Conservation (phyloP, 2,113 vertebrate species). For the Anoura caudifer region DNA sequence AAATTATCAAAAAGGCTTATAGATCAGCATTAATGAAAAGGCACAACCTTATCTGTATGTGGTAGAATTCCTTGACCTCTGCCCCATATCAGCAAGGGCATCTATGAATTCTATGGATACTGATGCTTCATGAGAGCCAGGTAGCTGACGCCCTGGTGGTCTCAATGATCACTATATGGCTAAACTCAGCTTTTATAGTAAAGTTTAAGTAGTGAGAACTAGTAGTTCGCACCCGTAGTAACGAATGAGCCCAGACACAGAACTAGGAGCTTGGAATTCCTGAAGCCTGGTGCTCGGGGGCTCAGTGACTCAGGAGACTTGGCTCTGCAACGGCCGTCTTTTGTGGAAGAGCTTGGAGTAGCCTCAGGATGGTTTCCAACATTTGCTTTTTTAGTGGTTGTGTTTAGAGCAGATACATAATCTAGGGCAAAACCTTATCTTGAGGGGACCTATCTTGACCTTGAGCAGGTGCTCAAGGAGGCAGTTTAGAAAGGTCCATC, state of each 20-base stretch:
- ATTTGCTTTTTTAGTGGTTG: background rate
- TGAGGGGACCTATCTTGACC: background rate
- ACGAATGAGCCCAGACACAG: background rate
- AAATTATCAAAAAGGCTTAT: background rate
- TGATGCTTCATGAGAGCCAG: background rate
- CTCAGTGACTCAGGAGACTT: background rate
- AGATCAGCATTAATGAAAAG: background rate
- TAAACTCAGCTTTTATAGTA: background rate
- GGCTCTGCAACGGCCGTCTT: background rate
- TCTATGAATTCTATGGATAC: background rate
- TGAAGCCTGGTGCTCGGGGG: background rate
- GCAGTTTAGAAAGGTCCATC: background rate
- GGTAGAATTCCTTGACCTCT: background rate
- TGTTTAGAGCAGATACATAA: background rate
- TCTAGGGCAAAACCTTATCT: background rate
- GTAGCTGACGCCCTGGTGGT: too few relatives aligned
- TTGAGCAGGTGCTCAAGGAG: background rate
- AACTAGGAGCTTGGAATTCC: background rate
- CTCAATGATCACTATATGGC: background rate
- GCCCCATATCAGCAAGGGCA: too few relatives aligned
- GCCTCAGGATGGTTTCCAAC: background rate
- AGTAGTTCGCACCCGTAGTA: background rate
- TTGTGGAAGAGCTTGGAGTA: background rate
- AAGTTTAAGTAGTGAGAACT: background rate
- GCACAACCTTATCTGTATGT: background rate